Conservation (phyloP, 2,797 vertebrate species). For the Tapirus indicus region DNA sequence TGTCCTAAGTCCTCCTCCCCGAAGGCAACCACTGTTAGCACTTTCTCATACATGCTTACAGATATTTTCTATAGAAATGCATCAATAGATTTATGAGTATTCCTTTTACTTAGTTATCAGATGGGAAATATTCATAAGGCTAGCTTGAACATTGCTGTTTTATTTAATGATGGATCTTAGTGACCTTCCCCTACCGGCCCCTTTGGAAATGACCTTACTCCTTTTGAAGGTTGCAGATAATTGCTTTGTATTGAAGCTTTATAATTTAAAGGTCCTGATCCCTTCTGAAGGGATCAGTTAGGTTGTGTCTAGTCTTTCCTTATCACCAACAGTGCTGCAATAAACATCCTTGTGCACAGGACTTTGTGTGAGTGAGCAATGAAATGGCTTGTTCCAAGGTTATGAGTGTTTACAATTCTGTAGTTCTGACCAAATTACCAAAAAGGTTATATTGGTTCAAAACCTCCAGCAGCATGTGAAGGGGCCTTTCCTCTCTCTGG, state of each 20-base stretch:
- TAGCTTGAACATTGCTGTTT: not conserved
- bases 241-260: constrained; percentile 34
- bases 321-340: constrained; percentile 4
- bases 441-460: not conserved
- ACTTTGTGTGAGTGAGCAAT: not conserved
- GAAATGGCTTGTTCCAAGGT: not conserved
- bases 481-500: not conserved
- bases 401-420: not conserved
- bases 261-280: not conserved
- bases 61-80: not conserved
- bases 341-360: constrained; percentile 23
- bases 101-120: not conserved
- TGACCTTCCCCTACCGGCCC: not conserved
- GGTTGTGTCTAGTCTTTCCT: constrained; percentile 46
- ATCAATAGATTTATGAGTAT: not conserved
- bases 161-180: not conserved
- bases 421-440: not conserved
- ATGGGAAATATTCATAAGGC: not conserved
- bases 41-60: not conserved
- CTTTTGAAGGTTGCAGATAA: not conserved
- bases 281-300: not conserved
- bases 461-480: not conserved
- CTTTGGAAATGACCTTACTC: not conserved
- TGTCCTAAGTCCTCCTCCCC: not conserved
- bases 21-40: not conserved